Conservation (phyloP, 2,888 invertebrate genomes). For the Macropis europaea region DNA sequence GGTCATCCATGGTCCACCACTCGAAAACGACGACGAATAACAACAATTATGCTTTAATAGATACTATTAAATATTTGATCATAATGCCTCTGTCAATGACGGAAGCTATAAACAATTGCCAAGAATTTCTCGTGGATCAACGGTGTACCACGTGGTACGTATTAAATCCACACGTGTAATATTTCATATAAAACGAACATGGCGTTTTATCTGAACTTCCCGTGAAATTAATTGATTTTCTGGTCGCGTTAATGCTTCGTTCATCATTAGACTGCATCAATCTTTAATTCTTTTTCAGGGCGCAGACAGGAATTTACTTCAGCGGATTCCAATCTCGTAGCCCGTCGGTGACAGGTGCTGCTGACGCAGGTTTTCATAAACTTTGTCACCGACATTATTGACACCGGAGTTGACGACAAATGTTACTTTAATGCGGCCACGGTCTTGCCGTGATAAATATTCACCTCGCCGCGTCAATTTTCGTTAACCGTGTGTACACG, state of each 20-base stretch:
- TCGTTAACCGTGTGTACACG: neutral
- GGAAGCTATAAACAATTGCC: no score
- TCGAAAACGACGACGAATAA: no score
- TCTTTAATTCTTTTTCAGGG: conserved; percentile 26
- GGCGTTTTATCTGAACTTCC: neutral
- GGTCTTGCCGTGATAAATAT: conserved; percentile 15
- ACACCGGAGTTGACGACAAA: conserved; percentile 29
- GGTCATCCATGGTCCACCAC: no score
- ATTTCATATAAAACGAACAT: neutral
- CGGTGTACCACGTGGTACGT: no score
- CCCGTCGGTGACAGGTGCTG: conserved; percentile 39
- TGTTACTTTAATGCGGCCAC: conserved; percentile 24
- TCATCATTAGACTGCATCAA: conserved; percentile 3
- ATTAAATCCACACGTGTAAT: neutral
- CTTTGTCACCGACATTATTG: conserved; percentile 38
- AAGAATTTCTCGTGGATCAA: no score
- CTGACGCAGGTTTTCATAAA: conserved; percentile 38
- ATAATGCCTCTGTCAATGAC: no score
- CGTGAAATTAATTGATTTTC: neutral
- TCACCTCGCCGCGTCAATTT: conserved; percentile 6
- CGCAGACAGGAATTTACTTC: conserved; percentile 14
- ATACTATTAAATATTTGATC: no score
- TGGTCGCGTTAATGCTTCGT: conserved; percentile 3
- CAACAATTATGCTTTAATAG: no score
- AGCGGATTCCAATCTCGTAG: conserved; percentile 42